Base-by-base conservation (phyloP, 2,797 vertebrate genomes). In the Sebastes cheni region DNA sequence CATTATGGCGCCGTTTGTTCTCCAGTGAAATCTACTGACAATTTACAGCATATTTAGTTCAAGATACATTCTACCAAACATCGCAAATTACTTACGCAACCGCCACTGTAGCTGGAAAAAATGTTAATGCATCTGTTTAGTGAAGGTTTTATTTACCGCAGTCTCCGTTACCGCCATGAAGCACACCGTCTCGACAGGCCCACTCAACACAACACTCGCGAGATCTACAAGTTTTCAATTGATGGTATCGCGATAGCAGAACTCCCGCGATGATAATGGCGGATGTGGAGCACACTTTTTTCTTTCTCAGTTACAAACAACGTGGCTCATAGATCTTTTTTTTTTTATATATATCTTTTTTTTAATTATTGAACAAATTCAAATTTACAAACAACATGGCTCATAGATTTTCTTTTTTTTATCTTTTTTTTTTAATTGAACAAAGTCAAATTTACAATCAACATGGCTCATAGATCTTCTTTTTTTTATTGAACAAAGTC, bases 141-240 rank as follows among this genome's bases (percentile, higher is more conserved):
- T 29, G 29, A 65, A 86, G 22, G 23, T 81, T 73, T 60, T 90
- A 95, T 91, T 95, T 95, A 96, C 95, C 95, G 92, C 93, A 93
- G 93, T 86, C 88, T 94, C 94, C 81, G 94, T 95, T 23, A 95
- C 92, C 93, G 95, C 95, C 95, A 96, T 96, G 90, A 94, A 94
- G 94, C 93, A 94, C 93, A 89, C 92, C 90, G 75, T 91, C 88
- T 74, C 13, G 46, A 50, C 39, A 91, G 88, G 91, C 87, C 90
- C 77, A 1, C 83, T 32, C 69, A 7, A 16, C 6, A 1, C 9
- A 84, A 73, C 5, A 0, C 61, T 91, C 93, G 91, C 93, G 94
- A 92, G 90, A 92, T 3, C 2, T 77, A 3, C 0, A 0, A 0
- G 0, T 0, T 61, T 75, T 78, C 66, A 79, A 73, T 69, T 1